Evolutionary conservation across 2,797 vertebrate genomes (phyloP), one percentile per base, ranked within the genome.

Genomic region (Lutjanus campechanus): DNA sequence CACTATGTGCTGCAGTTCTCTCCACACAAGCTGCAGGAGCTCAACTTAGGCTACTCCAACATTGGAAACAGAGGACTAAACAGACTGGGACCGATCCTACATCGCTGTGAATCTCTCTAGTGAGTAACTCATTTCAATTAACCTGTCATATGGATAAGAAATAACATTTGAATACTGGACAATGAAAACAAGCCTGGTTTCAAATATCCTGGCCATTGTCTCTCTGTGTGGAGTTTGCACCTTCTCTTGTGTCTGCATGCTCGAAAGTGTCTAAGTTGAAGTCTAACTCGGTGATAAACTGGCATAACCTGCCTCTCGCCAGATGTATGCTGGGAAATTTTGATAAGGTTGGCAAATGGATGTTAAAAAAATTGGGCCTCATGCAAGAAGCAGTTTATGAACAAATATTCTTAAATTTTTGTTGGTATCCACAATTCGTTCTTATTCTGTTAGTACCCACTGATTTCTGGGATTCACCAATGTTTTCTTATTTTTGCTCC

Each of bases 41-140:
- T 95, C 64, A 95, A 95, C 73, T 76, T 96, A 40, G 94, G 94
- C n/a, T 95, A 95, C 77, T 94, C 93, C 49, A 95, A 93, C 85
- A 93, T 95, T 15, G 94, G 94, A 62, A 93, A 92, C 82, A 86
- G 84, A 72, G 94, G 94, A 20, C 71, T 95, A 8, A 76, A 61
- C 40, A 82, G 86, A 50, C 78, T 95, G n/a, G 75, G 86, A 19
- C 93, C 93, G 0, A 92, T 95, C 47, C 88, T 95, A 5, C 91
- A 93, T 81, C 89, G 90, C 46, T 95, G 94, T 73, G 88, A 95
- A 89, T 92, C 90, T 19, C 88, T 95, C 17, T 94, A 93, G 94
- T 95, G 65, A 93, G 94, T 93, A 62, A 56, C 4, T 70, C 1
- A 1, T 51, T 73, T 40, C 10, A 50, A 15, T 15, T 36, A 36